Conservation (phyloP, 2,797 vertebrate genomes). For the Pantherophis vulpinus region DNA sequence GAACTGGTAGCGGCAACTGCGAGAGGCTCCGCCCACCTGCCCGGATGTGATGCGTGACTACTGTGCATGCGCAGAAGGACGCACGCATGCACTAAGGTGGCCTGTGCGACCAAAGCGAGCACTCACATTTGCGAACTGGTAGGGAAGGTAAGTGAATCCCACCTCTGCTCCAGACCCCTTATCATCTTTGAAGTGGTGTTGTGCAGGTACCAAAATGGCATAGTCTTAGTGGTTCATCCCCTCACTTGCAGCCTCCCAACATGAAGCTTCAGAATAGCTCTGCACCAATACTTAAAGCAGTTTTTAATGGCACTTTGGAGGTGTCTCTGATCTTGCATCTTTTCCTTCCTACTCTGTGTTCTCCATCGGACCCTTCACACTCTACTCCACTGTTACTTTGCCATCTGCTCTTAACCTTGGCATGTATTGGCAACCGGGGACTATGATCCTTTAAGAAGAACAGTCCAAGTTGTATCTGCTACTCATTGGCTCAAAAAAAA, state of each 20-base stretch:
- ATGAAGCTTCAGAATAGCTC: background rate
- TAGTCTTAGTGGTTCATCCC: background rate
- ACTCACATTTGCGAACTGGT: too few species aligned
- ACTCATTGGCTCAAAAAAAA: background rate
- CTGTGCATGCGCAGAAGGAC: too few species aligned
- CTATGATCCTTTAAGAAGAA: background rate
- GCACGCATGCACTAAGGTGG: too few species aligned
- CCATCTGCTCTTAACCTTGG: background rate
- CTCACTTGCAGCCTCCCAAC: background rate
- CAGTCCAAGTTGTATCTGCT: background rate
- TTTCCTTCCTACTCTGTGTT: background rate
- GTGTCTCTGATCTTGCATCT: background rate
- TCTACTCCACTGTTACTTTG: background rate
- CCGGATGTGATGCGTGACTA: too few species aligned
- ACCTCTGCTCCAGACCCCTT: too few species aligned
- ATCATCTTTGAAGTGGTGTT: background rate
- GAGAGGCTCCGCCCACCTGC: fast-evolving
- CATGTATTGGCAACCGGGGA: background rate
- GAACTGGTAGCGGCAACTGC: too few species aligned
- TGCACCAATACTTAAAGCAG: background rate
- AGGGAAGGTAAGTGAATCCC: too few species aligned
- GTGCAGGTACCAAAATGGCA: background rate
- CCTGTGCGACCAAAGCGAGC: too few species aligned
- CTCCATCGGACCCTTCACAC: background rate
- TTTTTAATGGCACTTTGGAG: background rate